These are phyloP conservation scores for Aphaenogaster ashmeadi DNA, from an alignment of 1,140 invertebrate species.

Conservation along the genomic window DNA sequence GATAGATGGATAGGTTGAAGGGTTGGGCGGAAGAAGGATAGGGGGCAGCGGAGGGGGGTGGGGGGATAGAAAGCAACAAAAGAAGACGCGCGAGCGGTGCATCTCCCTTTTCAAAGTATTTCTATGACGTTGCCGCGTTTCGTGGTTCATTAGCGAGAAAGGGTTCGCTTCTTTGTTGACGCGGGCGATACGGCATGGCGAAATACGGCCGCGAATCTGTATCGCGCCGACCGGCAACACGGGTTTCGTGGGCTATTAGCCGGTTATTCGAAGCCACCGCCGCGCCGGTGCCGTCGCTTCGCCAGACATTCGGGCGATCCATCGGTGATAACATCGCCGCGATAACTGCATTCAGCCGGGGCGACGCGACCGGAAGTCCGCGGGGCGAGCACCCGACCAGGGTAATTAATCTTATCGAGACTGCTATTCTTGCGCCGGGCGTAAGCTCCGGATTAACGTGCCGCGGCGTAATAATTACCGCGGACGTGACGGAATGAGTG, in stretches of 20 bases:
- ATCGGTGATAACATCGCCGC: slow-evolving; percentile 55
- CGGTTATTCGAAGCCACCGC: slow-evolving; percentile 64
- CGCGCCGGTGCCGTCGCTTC: slow-evolving; percentile 18
- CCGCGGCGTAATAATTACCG: slow-evolving; percentile 60
- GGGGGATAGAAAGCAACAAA: slow-evolving; percentile 61
- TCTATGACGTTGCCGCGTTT: slow-evolving; percentile 79
- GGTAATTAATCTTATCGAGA: slow-evolving; percentile 66
- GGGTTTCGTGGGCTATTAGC: slow-evolving; percentile 71
- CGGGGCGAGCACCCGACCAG: slow-evolving; percentile 37
- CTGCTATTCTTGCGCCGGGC: slow-evolving; percentile 54
- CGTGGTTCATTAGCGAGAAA: slow-evolving; percentile 79
- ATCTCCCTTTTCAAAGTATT: slow-evolving; percentile 75
- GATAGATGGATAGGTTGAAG: slow-evolving; percentile 53
- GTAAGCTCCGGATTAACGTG: slow-evolving; percentile 53
- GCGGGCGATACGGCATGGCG: slow-evolving; percentile 67
- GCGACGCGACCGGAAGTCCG: slow-evolving; percentile 54
- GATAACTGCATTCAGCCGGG: slow-evolving; percentile 51
- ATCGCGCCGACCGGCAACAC: slow-evolving; percentile 64
- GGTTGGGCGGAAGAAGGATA: slow-evolving; percentile 15
- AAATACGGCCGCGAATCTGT: slow-evolving; percentile 66
- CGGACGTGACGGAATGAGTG: slow-evolving; percentile 58
- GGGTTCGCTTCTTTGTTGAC: slow-evolving; percentile 74
- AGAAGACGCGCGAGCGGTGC: slow-evolving; percentile 59
- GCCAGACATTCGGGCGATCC: slow-evolving; percentile 63
- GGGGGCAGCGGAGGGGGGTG: background rate